A percentile compares a stretch with the other conserved stretches of the same genome.
These are phyloP conservation scores for Rotaria socialis DNA, from an alignment of 2,888 invertebrate species.

Conservation along the genomic window DNA sequence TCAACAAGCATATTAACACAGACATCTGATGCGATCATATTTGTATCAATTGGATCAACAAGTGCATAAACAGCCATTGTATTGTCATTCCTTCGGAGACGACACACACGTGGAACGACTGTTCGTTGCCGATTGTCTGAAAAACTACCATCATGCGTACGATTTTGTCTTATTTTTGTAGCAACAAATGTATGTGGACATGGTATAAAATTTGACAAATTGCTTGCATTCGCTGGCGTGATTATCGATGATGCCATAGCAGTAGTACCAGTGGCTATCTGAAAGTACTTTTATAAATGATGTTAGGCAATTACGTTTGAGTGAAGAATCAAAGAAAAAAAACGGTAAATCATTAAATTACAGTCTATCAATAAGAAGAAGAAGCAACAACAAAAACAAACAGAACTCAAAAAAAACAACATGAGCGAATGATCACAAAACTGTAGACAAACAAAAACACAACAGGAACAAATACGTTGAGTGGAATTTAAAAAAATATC, in stretches of 20 bases:
- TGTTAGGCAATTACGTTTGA: neutral
- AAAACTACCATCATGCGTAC: too few species aligned
- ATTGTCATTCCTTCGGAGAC: neutral
- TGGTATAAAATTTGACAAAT: neutral
- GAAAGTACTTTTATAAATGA: neutral
- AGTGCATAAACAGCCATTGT: neutral
- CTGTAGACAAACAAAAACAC: neutral
- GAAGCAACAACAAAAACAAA: too few species aligned
- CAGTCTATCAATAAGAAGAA: too few species aligned
- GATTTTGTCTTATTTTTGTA: conserved; percentile 5
- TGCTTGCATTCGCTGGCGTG: neutral
- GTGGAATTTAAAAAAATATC: neutral
- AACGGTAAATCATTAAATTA: neutral
- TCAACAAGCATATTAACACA: neutral
- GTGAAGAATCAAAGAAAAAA: neutral
- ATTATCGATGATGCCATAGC: neutral
- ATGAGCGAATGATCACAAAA: neutral
- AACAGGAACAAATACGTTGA: neutral
- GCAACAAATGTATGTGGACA: conserved; percentile 30
- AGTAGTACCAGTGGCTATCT: neutral
- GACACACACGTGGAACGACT: conserved; percentile 2
- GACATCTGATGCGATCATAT: neutral
- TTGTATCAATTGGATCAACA: conserved; percentile 28
- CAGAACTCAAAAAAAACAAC: too few species aligned
- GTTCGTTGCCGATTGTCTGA: neutral